Base-by-base conservation (phyloP, 2,113 vertebrate species). In the Sakesphorus luctuosus region DNA sequence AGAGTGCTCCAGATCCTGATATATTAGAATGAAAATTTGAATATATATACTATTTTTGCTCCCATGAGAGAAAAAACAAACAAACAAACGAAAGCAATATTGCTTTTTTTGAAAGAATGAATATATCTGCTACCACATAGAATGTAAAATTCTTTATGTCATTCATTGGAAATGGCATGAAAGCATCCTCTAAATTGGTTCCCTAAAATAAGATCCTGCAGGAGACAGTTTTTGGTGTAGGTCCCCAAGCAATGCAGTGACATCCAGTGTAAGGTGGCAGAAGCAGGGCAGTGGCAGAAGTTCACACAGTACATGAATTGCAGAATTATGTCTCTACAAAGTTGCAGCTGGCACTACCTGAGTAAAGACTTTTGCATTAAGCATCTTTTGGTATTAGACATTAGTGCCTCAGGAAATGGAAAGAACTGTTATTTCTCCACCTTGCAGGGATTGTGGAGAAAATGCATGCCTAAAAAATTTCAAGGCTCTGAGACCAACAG, bases 281-380 rank as follows among this genome's bases (percentile, higher is more conserved):
- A 78, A 66, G 46, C 14, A 88, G 15, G 11, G 25, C 40, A 52
- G 29, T 20, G 75, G 50, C 36, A 93, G 26, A 82, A 91, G 53
- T 35, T 72, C 38, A 49, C 33, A 69, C 0, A 1, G 24, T 13
- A 40, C 21, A 26, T 1, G 2, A 76, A 72, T 18, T 62, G 31
- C 8, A 58, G 31, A 7, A 58, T 58, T 53, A 52, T 18, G 23
- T 18, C 26, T 52, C 69, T 61, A 46, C n/a, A 43, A 88, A 89
- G 18, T 0, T 58, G 46, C 62, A 86, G 43, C 9, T 36, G 43
- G 18, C n/a, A 31, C 13, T 74, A 56, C 35, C 23, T 33, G 17
- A 85, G 14, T 31, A 36, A 71, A 62, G 10, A 28, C 12, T 75
- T 81, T 25, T 82, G 18, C n/a, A 18, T 49, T 62, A 44, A 77